Evolutionary conservation across 1,140 invertebrate genomes (phyloP), one percentile per base, ranked within the genome.

Genomic region (Acromyrmex echinatior): DNA sequence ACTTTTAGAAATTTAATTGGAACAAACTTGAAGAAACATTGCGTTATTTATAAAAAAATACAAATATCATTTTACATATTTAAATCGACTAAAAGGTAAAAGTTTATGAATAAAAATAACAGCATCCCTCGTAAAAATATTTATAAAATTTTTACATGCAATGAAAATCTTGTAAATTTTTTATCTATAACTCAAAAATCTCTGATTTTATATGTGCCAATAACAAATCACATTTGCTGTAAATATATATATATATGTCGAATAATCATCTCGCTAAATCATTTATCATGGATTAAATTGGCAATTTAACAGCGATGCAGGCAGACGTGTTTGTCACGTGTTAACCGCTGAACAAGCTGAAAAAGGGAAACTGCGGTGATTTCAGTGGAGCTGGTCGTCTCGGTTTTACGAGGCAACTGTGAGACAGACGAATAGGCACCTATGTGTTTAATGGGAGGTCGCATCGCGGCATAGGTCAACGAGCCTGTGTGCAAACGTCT

Each of bases 381-480:
- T 87, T 87, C 28, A 28, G 35, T 21, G 14, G 71, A 84, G 16
- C 58, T 18, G 31, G 21, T 49, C 39, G 62, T 62, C 56, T n/a
- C 49, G 25, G 16, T 25, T 81, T 84, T 84, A 84, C 70, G 80
- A 86, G 74, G 82, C 49, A 65, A 71, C 53, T 90, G 68, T 16
- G 18, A 53, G 60, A 35, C 84, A 53, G 63, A 65, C 56, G 66
- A 81, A 89, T 70, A 89, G 85, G 25, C 78, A 68, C 21, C 60
- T 87, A 89, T 74, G 45, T 78, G 87, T 53, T 56, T 86, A 89
- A 89, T 62, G 62, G 73, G 21, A 87, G 84, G 56, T 89, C 77
- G n/a, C 87, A 31, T 28, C 58, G 70, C 21, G 58, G 77, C 70
- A 87, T 65, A 81, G 28, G 71, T 74, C 88, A 89, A 90, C 77